Evolutionary conservation across 2,888 invertebrate genomes (phyloP).

Genomic region (Xylophagus ater): DNA sequence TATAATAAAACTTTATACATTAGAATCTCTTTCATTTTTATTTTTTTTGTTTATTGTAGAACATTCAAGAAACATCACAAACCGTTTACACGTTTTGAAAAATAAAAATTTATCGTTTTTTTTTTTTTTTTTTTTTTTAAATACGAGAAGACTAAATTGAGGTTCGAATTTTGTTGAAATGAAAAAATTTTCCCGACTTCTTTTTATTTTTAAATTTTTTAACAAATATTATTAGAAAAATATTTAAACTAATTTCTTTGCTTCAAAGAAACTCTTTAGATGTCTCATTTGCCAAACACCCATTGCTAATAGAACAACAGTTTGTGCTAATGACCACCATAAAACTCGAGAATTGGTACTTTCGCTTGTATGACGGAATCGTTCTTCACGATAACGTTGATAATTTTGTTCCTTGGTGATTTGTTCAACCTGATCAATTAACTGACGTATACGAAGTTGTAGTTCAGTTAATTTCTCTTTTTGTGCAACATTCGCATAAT

Average conservation of each 20-base stretch:
- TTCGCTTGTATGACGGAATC: constrained; percentile 95
- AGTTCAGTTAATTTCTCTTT: constrained; percentile 95
- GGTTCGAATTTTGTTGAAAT: too few relatives aligned
- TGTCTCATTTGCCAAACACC: constrained; percentile 99
- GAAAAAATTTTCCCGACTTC: too few relatives aligned
- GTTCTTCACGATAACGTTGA: constrained; percentile 94
- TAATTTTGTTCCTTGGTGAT: constrained; percentile 99
- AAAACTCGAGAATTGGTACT: constrained; percentile 91
- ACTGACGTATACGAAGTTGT: constrained; percentile 86
- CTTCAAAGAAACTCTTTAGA: constrained; percentile 98
- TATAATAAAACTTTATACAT: too few relatives aligned
- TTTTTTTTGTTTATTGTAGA: too few relatives aligned
- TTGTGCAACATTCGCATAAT: constrained; percentile 93
- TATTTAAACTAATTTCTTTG: constrained; percentile 90
- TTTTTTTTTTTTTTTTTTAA: too few relatives aligned
- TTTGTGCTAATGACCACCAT: constrained; percentile 95
- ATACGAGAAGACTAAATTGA: too few relatives aligned
- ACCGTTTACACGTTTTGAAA: too few relatives aligned
- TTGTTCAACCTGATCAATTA: constrained; percentile 96
- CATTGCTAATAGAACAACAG: constrained; percentile 77
- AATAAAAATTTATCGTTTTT: too few relatives aligned
- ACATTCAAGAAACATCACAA: too few relatives aligned
- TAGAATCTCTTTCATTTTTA: too few relatives aligned
- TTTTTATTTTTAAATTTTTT: too few relatives aligned
- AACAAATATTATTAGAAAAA: too few relatives aligned